Conservation (phyloP, 2,797 vertebrate genomes). For the Garrulus glandarius region DNA sequence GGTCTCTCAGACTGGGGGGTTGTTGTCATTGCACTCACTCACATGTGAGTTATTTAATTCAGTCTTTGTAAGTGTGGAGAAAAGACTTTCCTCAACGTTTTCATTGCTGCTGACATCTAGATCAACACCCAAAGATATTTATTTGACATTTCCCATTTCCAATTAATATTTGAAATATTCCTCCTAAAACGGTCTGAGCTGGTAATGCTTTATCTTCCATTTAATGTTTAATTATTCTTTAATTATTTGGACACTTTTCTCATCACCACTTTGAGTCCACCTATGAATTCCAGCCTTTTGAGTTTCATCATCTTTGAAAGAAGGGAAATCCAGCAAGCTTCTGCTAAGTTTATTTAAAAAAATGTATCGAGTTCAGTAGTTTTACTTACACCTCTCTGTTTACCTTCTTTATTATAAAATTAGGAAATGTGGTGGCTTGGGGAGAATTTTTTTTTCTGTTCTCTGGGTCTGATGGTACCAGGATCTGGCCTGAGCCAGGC, state of each 20-base stretch:
- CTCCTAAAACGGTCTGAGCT: neutral
- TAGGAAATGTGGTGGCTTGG: neutral
- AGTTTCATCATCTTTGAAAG: neutral
- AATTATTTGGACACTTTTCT: neutral
- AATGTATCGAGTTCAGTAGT: rapidly evolving
- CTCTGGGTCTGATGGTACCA: neutral
- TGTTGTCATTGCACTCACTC: neutral
- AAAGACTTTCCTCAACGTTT: neutral
- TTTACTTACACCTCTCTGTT: neutral
- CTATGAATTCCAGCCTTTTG: neutral
- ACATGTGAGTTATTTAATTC: neutral
- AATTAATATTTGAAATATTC: neutral
- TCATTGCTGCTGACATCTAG: neutral
- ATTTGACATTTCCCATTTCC: neutral
- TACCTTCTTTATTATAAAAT: neutral
- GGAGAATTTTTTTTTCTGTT: rapidly evolving
- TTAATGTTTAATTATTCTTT: neutral
- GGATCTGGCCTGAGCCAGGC: neutral
- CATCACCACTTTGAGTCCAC: neutral
- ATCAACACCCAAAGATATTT: neutral
- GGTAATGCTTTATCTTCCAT: neutral
- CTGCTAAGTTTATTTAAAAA: neutral
- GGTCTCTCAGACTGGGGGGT: neutral
- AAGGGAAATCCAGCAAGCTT: neutral
- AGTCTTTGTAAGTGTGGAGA: neutral